Percentiles rank a stretch among this genome's conserved stretches.
Conservation (phyloP, 2,797 vertebrate species). For the Hybognathus amarus region DNA sequence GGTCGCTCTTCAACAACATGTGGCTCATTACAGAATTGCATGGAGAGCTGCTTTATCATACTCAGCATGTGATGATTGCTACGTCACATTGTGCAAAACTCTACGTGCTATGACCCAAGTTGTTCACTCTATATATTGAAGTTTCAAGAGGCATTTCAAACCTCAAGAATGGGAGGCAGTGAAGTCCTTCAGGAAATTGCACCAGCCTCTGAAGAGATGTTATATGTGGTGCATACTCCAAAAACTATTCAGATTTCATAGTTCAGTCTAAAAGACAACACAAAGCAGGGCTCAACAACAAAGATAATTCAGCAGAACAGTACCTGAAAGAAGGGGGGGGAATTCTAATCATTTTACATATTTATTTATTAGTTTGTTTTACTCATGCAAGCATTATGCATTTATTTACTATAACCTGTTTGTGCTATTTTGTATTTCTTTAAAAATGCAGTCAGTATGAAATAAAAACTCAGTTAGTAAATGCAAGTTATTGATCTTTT, state of each 20-base stretch:
- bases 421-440: neutral
- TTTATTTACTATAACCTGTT: neutral
- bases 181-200: constrained; percentile 23
- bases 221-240: neutral
- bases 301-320: neutral
- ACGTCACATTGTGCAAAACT: constrained; percentile 5
- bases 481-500: no score
- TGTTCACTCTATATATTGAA: neutral
- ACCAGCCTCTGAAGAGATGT: constrained; percentile 1
- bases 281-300: neutral
- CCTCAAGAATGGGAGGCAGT: neutral
- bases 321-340: neutral
- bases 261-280: neutral
- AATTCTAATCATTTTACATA: neutral
- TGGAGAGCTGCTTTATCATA: constrained; percentile 27
- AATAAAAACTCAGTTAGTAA: neutral
- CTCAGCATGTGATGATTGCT: neutral
- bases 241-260: neutral
- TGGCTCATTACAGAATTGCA: constrained; percentile 33
- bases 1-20: constrained; percentile 24
- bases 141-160: constrained; percentile 9
- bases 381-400: neutral
- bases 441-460: neutral
- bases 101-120: neutral
- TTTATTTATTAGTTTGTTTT: neutral